Evolutionary conservation across 2,797 vertebrate genomes (phyloP).

Genomic region (Hybognathus amarus): DNA sequence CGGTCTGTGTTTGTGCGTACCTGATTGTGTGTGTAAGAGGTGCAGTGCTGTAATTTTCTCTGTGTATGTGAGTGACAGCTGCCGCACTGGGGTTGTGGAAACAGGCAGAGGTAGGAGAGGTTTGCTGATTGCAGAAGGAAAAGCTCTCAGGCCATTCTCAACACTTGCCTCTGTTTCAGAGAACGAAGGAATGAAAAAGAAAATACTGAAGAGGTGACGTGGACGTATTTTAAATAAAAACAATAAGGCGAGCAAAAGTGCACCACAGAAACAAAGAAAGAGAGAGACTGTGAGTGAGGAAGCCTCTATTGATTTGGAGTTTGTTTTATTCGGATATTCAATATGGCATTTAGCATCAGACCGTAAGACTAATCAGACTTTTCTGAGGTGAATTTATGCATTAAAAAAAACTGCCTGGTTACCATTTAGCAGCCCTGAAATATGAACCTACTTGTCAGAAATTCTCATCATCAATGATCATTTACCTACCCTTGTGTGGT

Average conservation of each 20-base stretch:
- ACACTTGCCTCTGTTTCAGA: constrained; percentile 21
- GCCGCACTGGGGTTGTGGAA: constrained; percentile 32
- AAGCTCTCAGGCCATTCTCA: constrained; percentile 22
- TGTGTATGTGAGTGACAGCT: constrained; percentile 42
- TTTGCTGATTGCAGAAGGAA: constrained; percentile 29
- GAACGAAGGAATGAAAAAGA: constrained; percentile 52
- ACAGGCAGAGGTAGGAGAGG: constrained; percentile 54
- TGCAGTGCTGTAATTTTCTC: constrained; percentile 54
- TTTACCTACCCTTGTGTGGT: background rate
- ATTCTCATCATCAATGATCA: background rate
- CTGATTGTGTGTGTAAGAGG: constrained; percentile 41
- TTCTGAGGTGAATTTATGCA: background rate
- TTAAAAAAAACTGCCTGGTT: background rate
- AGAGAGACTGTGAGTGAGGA: background rate
- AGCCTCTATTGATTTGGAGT: constrained; percentile 5
- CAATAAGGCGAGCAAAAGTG: constrained; percentile 51
- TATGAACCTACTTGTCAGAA: background rate
- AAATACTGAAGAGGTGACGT: constrained; percentile 65
- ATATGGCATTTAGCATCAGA: background rate
- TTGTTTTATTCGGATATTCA: background rate
- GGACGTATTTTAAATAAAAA: constrained; percentile 69
- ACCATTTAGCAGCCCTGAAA: background rate
- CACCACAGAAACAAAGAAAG: constrained; percentile 51
- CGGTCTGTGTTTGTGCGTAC: constrained; percentile 39
- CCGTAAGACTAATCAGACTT: background rate